These are phyloP conservation scores for Cynoglossus semilaevis DNA, from an alignment of 2,113 vertebrate genomes.

Conservation along the genomic window DNA sequence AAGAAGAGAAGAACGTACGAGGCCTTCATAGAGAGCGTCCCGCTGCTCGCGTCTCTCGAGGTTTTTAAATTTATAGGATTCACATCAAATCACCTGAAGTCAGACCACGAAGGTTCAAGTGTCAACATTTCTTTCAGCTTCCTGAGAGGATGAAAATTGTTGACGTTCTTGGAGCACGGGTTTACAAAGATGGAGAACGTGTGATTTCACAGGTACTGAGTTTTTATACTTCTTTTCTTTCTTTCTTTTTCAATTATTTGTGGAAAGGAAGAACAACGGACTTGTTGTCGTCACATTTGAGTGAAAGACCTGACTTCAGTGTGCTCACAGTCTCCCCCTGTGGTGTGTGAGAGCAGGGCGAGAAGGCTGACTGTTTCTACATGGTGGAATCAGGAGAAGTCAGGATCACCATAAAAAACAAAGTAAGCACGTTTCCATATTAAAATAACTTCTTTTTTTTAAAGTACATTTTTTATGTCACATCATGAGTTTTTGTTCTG, in stretches of 20 bases:
- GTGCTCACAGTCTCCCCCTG: no score
- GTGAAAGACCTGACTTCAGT: no score
- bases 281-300: no score
- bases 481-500: no score
- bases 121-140: constrained; percentile 64
- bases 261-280: no score
- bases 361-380: constrained; percentile 91
- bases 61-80: constrained; percentile 62
- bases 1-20: constrained; percentile 92
- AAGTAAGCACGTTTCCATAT: constrained; percentile 70
- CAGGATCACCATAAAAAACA: constrained; percentile 82
- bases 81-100: neutral
- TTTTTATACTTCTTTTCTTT: neutral
- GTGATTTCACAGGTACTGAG: constrained; percentile 86
- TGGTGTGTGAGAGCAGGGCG: constrained; percentile 76
- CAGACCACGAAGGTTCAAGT: neutral
- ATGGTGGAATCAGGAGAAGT: constrained; percentile 92
- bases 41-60: constrained; percentile 91
- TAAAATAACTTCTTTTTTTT: neutral
- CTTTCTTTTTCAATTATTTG: no score
- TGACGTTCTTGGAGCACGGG: constrained; percentile 88
- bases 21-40: constrained; percentile 91
- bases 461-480: no score
- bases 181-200: constrained; percentile 85
- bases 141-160: constrained; percentile 95